Evolutionary conservation across 1,140 invertebrate genomes (phyloP), one percentile per base, ranked within the genome.

Genomic region (Periplaneta americana): DNA sequence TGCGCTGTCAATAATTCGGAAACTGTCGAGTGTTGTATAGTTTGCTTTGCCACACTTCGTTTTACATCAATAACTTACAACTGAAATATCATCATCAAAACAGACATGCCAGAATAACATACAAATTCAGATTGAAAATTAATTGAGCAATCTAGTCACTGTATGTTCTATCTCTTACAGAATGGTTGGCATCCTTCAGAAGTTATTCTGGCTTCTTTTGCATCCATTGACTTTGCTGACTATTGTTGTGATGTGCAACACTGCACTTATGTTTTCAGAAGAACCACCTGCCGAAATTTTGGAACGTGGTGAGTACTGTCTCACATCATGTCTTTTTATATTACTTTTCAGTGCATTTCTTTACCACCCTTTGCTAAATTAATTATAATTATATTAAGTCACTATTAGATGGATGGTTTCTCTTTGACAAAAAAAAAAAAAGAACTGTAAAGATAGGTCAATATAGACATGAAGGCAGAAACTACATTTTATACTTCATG

Each of bases 221-320:
- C 95, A 97, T 86, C 96, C 96, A 0, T 88, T 96, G 74, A 84
- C 92, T 2, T 84, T 93, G 1, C 84, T 93, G 28, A 91, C 91
- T 34, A 78, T 92, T 2, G 87, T 92, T 28, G 90, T 96, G 78
- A 86, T 92, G 11, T 82, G 89, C 74, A 92, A 93, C 85, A 93
- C 93, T 0, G 88, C 87, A 74, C 78, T 90, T 0, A 88, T 92
- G 83, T 95, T 94, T 87, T 88, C 90, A 2, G 92, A 93, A 75
- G 91, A 94, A 81, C 78, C 85, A 0, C 34, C 91, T 0, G 82
- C 88, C 15, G 86, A 88, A 36, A 85, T 92, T 77, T 57, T 39
- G 66, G 35, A 36, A 39, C 22, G 92, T 80, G 90, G 92, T 0
- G n/a, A n/a, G n/a, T n/a, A n/a, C n/a, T n/a, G n/a, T n/a, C n/a